These are phyloP conservation scores for Theocolax elegans DNA, from an alignment of 1,140 invertebrate genomes.

Conservation along the genomic window DNA sequence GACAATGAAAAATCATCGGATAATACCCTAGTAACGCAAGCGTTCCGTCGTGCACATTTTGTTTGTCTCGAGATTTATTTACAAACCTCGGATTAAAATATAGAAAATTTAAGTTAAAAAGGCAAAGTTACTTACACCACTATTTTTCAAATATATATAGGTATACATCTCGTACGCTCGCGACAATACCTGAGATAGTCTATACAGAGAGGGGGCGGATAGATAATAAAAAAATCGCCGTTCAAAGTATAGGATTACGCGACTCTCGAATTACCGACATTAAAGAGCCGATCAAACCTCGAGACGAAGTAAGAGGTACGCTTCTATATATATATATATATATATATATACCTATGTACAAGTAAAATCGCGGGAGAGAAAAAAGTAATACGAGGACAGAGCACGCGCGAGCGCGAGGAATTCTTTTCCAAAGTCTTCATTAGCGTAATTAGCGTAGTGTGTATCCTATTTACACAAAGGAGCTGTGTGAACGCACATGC, in stretches of 20 bases:
- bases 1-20: too few species aligned
- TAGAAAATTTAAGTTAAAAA: too few species aligned
- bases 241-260: conserved; percentile 4
- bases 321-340: too few species aligned
- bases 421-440: conserved; percentile 26
- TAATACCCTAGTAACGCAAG: too few species aligned
- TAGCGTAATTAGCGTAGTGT: conserved; percentile 22
- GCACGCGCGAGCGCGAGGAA: background rate
- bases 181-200: background rate
- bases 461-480: background rate
- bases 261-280: conserved; percentile 13
- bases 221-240: background rate
- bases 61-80: too few species aligned
- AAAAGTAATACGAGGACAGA: conserved; percentile 12
- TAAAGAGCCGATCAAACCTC: conserved; percentile 5
- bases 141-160: conserved; percentile 21
- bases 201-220: too few species aligned
- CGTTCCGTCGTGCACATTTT: too few species aligned
- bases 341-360: too few species aligned
- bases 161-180: background rate
- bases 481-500: background rate
- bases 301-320: background rate
- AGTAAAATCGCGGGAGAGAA: background rate
- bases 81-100: too few species aligned
- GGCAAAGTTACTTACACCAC: conserved; percentile 28